Evolutionary conservation across 2,888 invertebrate genomes (phyloP).

Genomic region (Dicranocentrus wangi): DNA sequence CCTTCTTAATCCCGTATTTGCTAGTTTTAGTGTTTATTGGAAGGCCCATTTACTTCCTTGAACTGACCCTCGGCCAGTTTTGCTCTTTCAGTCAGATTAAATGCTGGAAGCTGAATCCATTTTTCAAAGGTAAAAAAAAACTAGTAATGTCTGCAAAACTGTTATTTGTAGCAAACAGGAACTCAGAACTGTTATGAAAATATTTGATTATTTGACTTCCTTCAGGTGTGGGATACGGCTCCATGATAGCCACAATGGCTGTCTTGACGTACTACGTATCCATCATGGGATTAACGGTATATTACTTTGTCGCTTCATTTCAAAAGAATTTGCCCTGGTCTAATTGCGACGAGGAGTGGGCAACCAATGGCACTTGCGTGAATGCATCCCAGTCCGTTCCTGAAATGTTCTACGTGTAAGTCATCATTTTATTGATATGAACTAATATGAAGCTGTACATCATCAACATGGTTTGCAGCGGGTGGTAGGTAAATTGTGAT

Average conservation of each 20-base stretch:
- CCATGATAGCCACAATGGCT: conserved; percentile 76
- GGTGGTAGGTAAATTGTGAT: no score
- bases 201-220: neutral
- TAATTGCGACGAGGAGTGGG: conserved; percentile 77
- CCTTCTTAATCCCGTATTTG: conserved; percentile 81
- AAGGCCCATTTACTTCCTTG: no score
- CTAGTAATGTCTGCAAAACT: no score
- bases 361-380: conserved; percentile 34
- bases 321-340: conserved; percentile 74
- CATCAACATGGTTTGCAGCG: no score
- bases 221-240: conserved; percentile 76
- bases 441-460: no score
- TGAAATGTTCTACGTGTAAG: conserved; percentile 78
- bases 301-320: conserved; percentile 84
- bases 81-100: conserved; percentile 85
- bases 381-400: conserved; percentile 73
- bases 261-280: conserved; percentile 86
- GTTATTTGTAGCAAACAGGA: neutral
- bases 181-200: neutral
- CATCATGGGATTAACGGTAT: conserved; percentile 80
- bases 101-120: conserved; percentile 77
- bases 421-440: conserved; percentile 53
- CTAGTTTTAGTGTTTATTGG: conserved; percentile 81
- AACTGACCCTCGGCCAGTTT: conserved; percentile 89
- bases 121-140: conserved; percentile 53